A percentile compares a stretch with the other conserved stretches of the same genome.
These are phyloP conservation scores for Antheraea mylitta DNA, from an alignment of 1,140 invertebrate genomes.

Conservation along the genomic window DNA sequence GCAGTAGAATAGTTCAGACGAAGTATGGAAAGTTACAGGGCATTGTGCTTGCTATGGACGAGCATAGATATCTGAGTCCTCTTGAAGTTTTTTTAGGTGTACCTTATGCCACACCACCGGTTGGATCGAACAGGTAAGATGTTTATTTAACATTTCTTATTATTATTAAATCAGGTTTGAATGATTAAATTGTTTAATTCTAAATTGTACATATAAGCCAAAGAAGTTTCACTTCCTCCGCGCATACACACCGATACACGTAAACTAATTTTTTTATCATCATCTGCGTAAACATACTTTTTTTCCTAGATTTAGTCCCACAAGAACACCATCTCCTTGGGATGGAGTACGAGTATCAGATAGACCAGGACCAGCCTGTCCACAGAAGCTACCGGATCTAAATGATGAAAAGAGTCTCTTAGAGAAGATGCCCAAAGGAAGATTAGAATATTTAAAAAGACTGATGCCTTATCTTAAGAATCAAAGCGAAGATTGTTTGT, in stretches of 20 bases:
- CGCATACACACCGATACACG: too few relatives aligned
- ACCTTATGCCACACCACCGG: constrained; percentile 95
- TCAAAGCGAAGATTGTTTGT: constrained; percentile 98
- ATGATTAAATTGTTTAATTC: too few relatives aligned
- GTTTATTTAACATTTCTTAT: not conserved
- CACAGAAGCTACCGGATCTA: constrained; percentile 91
- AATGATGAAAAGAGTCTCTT: constrained; percentile 90
- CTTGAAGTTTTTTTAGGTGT: constrained; percentile 95
- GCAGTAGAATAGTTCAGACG: constrained; percentile 88
- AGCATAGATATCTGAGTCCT: constrained; percentile 84
- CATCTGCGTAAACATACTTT: not conserved
- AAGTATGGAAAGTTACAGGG: constrained; percentile 91
- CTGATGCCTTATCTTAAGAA: constrained; percentile 92
- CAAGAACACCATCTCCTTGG: constrained; percentile 93
- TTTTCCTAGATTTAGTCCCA: constrained; percentile 90
- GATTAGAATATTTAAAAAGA: constrained; percentile 91
- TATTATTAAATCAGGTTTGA: too few relatives aligned
- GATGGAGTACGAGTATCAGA: constrained; percentile 90
- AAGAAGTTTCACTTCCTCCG: too few relatives aligned
- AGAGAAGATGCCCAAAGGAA: constrained; percentile 92
- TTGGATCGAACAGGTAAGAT: constrained; percentile 86
- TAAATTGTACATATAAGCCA: too few relatives aligned
- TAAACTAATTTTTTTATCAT: too few relatives aligned
- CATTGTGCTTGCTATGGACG: constrained; percentile 86
- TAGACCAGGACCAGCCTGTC: constrained; percentile 91